Conservation (phyloP, 2,888 invertebrate genomes). For the Eucriotettix oculatus region DNA sequence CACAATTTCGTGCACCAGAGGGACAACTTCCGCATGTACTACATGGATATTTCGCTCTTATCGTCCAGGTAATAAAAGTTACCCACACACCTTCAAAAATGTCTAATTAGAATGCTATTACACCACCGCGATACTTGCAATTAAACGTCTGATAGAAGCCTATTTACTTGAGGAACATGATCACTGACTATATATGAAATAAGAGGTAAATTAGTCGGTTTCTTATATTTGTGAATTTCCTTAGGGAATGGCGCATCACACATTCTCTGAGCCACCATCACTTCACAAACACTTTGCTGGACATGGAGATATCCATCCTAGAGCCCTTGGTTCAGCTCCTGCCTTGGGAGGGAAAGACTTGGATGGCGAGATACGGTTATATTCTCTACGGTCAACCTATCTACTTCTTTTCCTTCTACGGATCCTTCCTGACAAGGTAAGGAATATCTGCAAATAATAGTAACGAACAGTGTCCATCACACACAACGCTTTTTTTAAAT, state of each 20-base stretch:
- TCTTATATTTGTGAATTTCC: constrained; percentile 1
- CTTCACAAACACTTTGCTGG: constrained; percentile 59
- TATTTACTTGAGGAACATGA: no score
- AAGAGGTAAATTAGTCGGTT: no score
- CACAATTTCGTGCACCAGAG: constrained; percentile 66
- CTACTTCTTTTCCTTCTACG: constrained; percentile 20
- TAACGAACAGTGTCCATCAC: not conserved
- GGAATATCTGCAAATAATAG: not conserved
- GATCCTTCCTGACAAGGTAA: constrained; percentile 10
- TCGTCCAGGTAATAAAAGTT: constrained; percentile 34
- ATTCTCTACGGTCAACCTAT: constrained; percentile 33
- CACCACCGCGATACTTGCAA: no score
- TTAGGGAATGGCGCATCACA: constrained; percentile 54
- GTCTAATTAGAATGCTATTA: no score
- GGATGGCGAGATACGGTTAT: constrained; percentile 32
- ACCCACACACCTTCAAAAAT: no score
- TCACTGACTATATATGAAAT: no score
- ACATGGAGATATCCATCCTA: constrained; percentile 48
- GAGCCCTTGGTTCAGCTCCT: constrained; percentile 52
- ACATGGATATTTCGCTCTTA: constrained; percentile 51
- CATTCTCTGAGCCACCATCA: constrained; percentile 65
- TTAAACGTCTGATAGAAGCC: no score
- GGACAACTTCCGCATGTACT: constrained; percentile 63
- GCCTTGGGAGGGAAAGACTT: constrained; percentile 33
- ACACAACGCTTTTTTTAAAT: not conserved